Base-by-base conservation (phyloP, 2,888 invertebrate species). In the Drosophila multiciliata region DNA sequence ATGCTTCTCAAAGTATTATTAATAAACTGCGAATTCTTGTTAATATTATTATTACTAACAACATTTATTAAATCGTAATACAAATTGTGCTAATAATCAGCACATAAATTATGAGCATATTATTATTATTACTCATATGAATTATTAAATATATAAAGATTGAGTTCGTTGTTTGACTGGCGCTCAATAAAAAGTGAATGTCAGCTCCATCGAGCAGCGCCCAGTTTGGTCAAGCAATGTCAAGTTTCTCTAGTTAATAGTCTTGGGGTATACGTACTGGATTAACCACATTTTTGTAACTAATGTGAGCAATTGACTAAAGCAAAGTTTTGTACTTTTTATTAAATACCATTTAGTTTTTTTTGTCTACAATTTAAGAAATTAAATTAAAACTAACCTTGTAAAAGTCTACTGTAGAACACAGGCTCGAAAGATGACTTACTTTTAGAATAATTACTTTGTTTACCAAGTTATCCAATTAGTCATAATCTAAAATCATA, bases 131-230 rank as follows among this genome's bases (percentile, higher is more conserved):
- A 66, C 61, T 35, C 45, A 66, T n/a, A 66, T 82, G 71, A 84
- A 72, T 80, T 75, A 66, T 67, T 69, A 75, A 59, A 73, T 66
- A 76, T 62, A 80, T 65, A 61, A 64, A 73, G 64, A 73, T 72
- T 71, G 62, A 11, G 65, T 76, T 63, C 42, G 49, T 61, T 42
- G 63, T 57, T 54, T 42, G 42, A 62, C 55, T 67, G 59, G 75
- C 74, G 75, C 60, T 74, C 23, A 58, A 75, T 66, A 73, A 87
- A 87, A 87, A 87, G 84, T 84, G 87, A 84, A 84, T 87, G 84
- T 66, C 86, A 64, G 36, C 69, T 65, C 26, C n/a, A 64, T 54
- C 48, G 53, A 42, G 49, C 17, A 42, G 53, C 52, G 52, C 61
- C 73, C 54, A 58, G 72, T 78, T 79, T 81, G 83, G 80, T 73